phyloP scores from a whole-genome alignment of 2,113 vertebrate species.

The Paradisaea rubra region DNA sequence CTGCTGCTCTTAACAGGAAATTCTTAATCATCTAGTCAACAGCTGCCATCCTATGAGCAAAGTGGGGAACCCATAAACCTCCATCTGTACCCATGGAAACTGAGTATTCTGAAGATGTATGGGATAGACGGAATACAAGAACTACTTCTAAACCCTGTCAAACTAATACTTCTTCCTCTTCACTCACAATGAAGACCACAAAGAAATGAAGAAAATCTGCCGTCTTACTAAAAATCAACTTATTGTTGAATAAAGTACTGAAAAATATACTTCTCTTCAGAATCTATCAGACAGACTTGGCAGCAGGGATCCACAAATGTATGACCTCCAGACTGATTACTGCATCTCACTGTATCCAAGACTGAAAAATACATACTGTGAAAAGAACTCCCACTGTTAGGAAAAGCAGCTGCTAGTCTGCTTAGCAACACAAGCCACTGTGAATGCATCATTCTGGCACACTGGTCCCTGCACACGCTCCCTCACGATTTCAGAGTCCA shows the following conservation, averaged over 20 bases:
- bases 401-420: background rate
- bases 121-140: background rate
- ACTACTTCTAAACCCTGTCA: background rate
- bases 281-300: background rate
- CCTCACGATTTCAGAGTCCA: background rate
- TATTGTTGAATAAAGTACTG: background rate
- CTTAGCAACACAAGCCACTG: constrained; percentile 8
- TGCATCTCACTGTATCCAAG: background rate
- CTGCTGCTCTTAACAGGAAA: background rate
- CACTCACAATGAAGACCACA: background rate
- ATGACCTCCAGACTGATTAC: background rate
- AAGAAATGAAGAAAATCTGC: background rate
- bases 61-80: background rate
- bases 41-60: background rate
- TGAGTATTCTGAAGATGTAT: background rate
- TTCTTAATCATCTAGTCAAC: background rate
- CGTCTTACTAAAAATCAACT: background rate
- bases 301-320: background rate
- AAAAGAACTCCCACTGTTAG: background rate
- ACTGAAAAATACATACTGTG: background rate
- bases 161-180: background rate
- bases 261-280: background rate
- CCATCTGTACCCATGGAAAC: background rate
- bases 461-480: background rate
- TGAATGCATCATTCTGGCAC: background rate